phyloP scores from a whole-genome alignment of 2,797 vertebrate genomes.

The Gymnoscopelus microlampas region DNA sequence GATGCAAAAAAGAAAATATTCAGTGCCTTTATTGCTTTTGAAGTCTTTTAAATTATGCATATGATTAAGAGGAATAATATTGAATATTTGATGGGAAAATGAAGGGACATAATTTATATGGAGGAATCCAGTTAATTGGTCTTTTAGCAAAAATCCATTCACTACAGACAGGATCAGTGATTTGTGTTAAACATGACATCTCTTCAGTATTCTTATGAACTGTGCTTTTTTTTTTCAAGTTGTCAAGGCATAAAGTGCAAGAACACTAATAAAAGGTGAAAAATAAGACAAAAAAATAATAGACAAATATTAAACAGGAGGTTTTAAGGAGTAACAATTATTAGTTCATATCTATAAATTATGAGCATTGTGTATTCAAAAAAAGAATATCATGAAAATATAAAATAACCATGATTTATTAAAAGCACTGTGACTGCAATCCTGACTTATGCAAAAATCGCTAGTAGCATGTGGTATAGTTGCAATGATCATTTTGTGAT shows the following conservation, averaged over 20 bases:
- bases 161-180: background rate
- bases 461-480: constrained; percentile 1
- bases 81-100: background rate
- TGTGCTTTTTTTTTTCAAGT: too few relatives aligned
- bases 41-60: constrained; percentile 12
- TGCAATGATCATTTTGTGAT: background rate
- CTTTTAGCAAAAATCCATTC: background rate
- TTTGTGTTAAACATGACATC: background rate
- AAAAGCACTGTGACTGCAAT: constrained; percentile 1
- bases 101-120: background rate
- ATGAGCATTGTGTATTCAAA: background rate
- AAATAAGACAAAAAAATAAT: background rate
- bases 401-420: background rate
- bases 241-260: too few relatives aligned
- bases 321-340: background rate
- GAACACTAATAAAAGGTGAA: too few relatives aligned
- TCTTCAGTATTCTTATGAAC: too few relatives aligned
- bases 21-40: background rate
- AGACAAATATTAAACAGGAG: background rate
- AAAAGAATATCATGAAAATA: constrained; percentile 1
- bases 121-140: too few relatives aligned
- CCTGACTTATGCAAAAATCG: background rate
- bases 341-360: background rate
- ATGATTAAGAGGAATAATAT: background rate
- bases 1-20: background rate